These are phyloP conservation scores for Psophia crepitans DNA, from an alignment of 2,113 vertebrate species.

Conservation along the genomic window DNA sequence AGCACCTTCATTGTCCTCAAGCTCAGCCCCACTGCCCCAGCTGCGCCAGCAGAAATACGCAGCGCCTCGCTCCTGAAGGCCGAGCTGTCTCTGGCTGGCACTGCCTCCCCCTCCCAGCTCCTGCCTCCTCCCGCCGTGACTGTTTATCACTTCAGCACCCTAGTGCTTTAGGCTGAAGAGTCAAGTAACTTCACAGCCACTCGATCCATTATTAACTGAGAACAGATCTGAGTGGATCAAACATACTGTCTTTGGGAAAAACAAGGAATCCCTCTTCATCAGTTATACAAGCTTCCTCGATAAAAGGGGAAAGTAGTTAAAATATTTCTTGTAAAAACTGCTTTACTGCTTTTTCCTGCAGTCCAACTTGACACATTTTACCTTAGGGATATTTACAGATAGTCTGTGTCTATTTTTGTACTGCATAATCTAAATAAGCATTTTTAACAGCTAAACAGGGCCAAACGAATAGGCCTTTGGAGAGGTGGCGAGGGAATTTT, in stretches of 20 bases:
- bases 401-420: background rate
- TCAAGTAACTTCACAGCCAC: slow-evolving; percentile 6
- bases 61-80: background rate
- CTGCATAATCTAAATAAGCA: background rate
- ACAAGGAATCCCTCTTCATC: background rate
- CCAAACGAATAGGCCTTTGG: background rate
- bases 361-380: background rate
- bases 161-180: background rate
- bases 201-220: background rate
- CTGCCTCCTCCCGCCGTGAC: background rate
- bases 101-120: background rate
- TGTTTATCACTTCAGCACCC: background rate
- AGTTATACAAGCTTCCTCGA: background rate
- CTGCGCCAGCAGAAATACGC: background rate
- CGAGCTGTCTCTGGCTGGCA: slow-evolving; percentile 4
- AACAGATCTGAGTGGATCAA: background rate
- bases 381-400: background rate
- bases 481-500: background rate
- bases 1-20: background rate
- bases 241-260: background rate
- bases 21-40: background rate
- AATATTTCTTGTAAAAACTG: background rate
- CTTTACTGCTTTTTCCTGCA: background rate
- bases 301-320: background rate
- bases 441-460: background rate